Base-by-base conservation (phyloP, 2,113 vertebrate species). In the Nycticebus coucang region DNA sequence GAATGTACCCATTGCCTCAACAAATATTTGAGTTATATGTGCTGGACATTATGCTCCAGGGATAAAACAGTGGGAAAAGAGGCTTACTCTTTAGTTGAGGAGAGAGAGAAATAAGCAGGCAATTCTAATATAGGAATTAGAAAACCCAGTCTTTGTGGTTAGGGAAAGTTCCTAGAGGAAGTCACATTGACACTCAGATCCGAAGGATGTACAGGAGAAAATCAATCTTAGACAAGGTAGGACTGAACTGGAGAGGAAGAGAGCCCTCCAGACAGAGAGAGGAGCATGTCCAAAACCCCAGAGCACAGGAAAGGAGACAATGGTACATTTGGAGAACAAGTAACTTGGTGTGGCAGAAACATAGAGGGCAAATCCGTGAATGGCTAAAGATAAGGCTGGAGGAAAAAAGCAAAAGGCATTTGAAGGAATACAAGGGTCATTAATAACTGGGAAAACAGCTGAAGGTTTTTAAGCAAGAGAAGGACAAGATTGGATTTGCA, bases 381-480 rank as follows among this genome's bases (percentile, higher is more conserved):
- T 59, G 50, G 59, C 60, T 37, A 13, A 5, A 53, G 7, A 74
- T 35, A 21, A 18, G 26, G 37, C 69, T 60, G 1, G 9, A 53
- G 15, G n/a, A 5, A 18, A 26, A 66, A 85, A 95, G 14, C 22
- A 77, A 21, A 13, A 59, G 26, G 28, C 28, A 45, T 77, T 45
- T 28, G 30, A 62, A 83, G 9, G 37, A 60, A 86, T 33, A 4
- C 7, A 13, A 71, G 28, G 1, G 5, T 72, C 78, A 74, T 59
- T 84, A 79, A 37, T 88, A 89, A 80, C 68, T 74, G 53, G 93
- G 55, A 86, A 69, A 82, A 69, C 10, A 14, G 89, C 10, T 79
- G 14, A 72, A 55, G 53, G 28, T 60, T 86, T 89, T 75, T 81
- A 86, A 86, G 14, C 59, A 93, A 86, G n/a, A 90, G 28, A 96